These are phyloP conservation scores for Megaustenia siamemsis DNA, from an alignment of 2,888 invertebrate genomes.

Conservation along the genomic window DNA sequence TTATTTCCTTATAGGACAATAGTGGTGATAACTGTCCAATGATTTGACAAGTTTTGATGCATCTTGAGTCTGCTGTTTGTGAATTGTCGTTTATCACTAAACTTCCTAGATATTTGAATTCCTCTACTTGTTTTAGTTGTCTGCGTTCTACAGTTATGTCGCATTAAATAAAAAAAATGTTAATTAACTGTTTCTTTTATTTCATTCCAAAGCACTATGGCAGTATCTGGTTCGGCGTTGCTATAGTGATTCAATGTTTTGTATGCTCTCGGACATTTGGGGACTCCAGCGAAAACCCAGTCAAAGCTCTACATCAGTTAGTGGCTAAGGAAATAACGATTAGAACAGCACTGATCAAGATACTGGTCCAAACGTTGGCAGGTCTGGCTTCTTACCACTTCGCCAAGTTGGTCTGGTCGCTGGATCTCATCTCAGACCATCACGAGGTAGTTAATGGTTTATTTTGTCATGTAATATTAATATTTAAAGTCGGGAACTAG, in stretches of 20 bases:
- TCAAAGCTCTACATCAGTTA: conserved; percentile 67
- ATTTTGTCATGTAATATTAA: neutral
- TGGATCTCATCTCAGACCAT: conserved; percentile 74
- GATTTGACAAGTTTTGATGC: too few relatives aligned
- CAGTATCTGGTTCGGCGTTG: conserved; percentile 67
- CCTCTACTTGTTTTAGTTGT: too few relatives aligned
- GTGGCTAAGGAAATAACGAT: conserved; percentile 60
- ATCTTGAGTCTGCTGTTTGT: too few relatives aligned
- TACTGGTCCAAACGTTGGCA: conserved; percentile 66
- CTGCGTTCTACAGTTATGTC: too few relatives aligned
- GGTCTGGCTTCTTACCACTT: conserved; percentile 72
- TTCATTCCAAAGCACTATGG: conserved; percentile 64
- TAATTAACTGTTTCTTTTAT: neutral
- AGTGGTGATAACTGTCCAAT: too few relatives aligned
- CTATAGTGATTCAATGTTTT: conserved; percentile 69
- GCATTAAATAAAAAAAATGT: too few relatives aligned
- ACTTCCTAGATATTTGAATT: too few relatives aligned
- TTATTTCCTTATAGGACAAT: too few relatives aligned
- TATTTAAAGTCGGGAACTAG: too few relatives aligned
- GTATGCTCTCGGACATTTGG: conserved; percentile 71
- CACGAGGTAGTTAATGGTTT: conserved; percentile 59
- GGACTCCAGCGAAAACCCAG: conserved; percentile 74
- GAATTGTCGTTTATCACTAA: too few relatives aligned
- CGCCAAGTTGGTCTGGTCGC: conserved; percentile 71
- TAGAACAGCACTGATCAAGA: conserved; percentile 61